Percentiles rank a stretch among this genome's conserved stretches.
Conservation (phyloP, 2,113 vertebrate genomes). For the Gavia stellata region DNA sequence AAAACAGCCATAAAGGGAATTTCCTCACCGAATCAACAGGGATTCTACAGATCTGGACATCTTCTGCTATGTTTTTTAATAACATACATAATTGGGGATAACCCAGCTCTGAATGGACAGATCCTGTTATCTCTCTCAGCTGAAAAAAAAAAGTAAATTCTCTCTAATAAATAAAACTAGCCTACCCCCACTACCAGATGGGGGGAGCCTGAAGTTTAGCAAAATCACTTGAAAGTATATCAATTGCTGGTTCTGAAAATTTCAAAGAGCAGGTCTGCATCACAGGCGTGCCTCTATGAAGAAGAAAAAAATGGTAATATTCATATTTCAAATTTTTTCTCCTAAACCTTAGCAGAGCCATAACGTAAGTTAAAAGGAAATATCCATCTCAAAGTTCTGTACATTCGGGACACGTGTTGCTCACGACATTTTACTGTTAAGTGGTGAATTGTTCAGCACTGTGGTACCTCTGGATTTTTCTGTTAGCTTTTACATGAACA, state of each 20-base stretch:
- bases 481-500: not conserved
- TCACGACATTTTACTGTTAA: not conserved
- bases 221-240: not conserved
- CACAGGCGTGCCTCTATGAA: not conserved
- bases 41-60: not conserved
- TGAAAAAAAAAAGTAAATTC: not conserved
- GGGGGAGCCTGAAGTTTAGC: not conserved
- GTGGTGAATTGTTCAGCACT: not conserved
- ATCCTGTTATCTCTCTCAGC: not conserved
- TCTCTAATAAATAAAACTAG: not conserved
- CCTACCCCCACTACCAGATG: not conserved
- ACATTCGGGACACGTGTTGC: fast-evolving
- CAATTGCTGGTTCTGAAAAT: not conserved
- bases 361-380: not conserved
- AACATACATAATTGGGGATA: not conserved
- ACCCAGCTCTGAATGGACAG: not conserved
- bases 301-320: not conserved
- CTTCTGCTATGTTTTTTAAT: not conserved
- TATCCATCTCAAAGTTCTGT: not conserved
- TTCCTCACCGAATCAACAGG: not conserved
- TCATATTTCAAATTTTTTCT: not conserved
- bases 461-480: not conserved
- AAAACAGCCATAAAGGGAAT: not conserved
- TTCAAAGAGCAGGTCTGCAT: not conserved
- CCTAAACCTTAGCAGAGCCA: not conserved